Conservation (phyloP, 2,888 invertebrate genomes). For the Brachynemurus nebulosus region DNA sequence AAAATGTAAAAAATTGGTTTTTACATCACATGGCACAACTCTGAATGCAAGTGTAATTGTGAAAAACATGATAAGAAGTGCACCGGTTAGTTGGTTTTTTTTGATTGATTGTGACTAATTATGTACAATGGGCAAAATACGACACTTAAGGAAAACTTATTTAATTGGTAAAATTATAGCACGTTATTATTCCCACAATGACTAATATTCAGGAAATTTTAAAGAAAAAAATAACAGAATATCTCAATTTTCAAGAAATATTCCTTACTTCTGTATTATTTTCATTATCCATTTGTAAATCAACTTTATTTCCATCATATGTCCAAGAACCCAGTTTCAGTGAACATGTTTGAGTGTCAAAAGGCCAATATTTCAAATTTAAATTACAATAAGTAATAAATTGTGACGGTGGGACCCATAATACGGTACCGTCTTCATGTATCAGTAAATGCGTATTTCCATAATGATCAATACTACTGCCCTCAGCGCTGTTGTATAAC, state of each 20-base stretch:
- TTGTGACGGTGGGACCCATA: slow-evolving; percentile 56
- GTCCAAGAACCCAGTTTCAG: slow-evolving; percentile 64
- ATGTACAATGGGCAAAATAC: too few species aligned
- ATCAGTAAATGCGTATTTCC: slow-evolving; percentile 41
- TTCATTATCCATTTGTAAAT: slow-evolving; percentile 26
- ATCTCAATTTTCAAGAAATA: slow-evolving; percentile 11
- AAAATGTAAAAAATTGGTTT: too few species aligned
- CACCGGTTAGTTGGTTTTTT: too few species aligned
- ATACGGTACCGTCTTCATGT: slow-evolving; percentile 35
- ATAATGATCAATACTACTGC: slow-evolving; percentile 42
- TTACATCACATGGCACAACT: too few species aligned
- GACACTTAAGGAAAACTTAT: too few species aligned
- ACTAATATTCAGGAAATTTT: too few species aligned
- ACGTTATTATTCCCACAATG: background rate
- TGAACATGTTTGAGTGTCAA: slow-evolving; percentile 50
- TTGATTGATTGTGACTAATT: too few species aligned
- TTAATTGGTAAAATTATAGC: background rate
- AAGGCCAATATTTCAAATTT: slow-evolving; percentile 60
- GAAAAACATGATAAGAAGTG: too few species aligned
- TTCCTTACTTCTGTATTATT: slow-evolving; percentile 18
- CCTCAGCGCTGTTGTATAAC: slow-evolving; percentile 53
- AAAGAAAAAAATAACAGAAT: background rate
- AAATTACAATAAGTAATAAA: slow-evolving; percentile 49
- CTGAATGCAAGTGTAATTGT: too few species aligned
- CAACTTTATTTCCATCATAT: slow-evolving; percentile 44